Evolutionary conservation across 2,113 vertebrate genomes (phyloP), one percentile per base, ranked within the genome.

Genomic region (Crocuta crocuta): DNA sequence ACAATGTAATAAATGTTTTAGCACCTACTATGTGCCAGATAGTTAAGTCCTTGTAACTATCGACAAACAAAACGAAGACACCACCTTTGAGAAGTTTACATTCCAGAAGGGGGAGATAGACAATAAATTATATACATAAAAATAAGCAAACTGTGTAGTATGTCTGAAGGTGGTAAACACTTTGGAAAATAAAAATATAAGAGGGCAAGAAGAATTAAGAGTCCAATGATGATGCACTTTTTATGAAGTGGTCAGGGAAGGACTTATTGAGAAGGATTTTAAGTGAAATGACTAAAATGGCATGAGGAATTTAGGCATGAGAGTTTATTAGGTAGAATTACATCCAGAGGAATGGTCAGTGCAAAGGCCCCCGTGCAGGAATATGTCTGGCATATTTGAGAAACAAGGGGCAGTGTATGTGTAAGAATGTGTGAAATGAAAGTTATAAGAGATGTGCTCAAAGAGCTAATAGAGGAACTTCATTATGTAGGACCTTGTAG

Each of bases 1-100:
- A 35, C n/a, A 71, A 70, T 55, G 15, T 58, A 70, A 79, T 93
- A 95, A 93, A 31, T 76, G 97, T 84, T 91, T 97, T 26, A 96
- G 19, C 66, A 74, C n/a, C 68, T 96, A 94, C 45, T 94, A 63
- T 95, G 68, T 89, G 58, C n/a, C 12, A 55, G 39, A n/a, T 2
- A 93, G 16, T 35, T 45, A 88, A 89, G 28, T 93, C 4, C 26
- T 91, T 91, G 73, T 26, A 95, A 63, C 66, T 45, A 35, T 39
- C n/a, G 50, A 17, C 50, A 26, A 45, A 50, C 7, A 91, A 97
- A 95, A 68, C 10, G 76, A 86, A 94, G 5, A 15, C 66, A 8
- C 45, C 23, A 24, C 7, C 76, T 89, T 86, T 50, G 66, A 71
- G 23, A 16, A 53, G 45, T 93, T 73, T 53, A 78, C 15, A n/a